A percentile compares a stretch with the other conserved stretches of the same genome.
These are phyloP conservation scores for Rhopalosiphum padi DNA, from an alignment of 1,140 invertebrate species.

Conservation along the genomic window DNA sequence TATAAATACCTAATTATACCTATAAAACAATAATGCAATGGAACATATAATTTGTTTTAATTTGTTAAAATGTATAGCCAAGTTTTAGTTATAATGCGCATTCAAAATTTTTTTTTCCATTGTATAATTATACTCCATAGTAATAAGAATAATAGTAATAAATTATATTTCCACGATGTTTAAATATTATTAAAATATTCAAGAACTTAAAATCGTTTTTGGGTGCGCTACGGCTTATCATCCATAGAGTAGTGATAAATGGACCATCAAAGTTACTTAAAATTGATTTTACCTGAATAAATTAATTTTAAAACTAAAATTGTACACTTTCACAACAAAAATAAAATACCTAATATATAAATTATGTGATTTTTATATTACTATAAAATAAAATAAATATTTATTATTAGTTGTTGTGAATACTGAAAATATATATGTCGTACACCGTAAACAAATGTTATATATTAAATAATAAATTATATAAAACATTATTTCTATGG, in stretches of 20 bases:
- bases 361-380: neutral
- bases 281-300: neutral
- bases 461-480: too few relatives aligned
- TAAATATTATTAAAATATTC: conserved; percentile 2
- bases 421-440: too few relatives aligned
- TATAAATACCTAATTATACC: too few relatives aligned
- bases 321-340: neutral
- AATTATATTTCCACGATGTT: neutral
- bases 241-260: neutral
- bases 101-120: neutral
- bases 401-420: neutral
- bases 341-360: neutral
- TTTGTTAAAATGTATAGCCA: neutral
- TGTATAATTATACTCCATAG: neutral
- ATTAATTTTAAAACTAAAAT: conserved; percentile 21
- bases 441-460: too few relatives aligned
- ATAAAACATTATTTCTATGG: too few relatives aligned
- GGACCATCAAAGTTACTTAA: neutral
- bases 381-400: neutral
- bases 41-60: neutral
- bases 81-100: neutral
- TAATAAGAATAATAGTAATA: neutral
- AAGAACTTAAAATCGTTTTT: neutral
- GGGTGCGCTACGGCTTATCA: neutral
- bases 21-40: neutral